These are phyloP conservation scores for Calephelis nemesis DNA, from an alignment of 1,140 invertebrate species.

Conservation along the genomic window DNA sequence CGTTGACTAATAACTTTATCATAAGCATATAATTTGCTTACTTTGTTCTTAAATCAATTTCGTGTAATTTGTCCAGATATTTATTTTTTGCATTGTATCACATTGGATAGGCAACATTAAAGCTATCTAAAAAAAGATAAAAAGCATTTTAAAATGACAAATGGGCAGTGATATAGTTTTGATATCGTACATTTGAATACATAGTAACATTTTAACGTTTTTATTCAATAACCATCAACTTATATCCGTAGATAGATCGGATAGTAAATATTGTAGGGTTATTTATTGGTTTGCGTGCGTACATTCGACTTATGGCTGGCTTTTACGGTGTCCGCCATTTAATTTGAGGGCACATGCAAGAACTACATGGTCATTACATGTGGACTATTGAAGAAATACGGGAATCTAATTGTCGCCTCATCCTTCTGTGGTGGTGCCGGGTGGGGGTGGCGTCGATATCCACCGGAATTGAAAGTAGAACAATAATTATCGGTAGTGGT, in stretches of 20 bases:
- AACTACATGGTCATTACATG: conserved; percentile 58
- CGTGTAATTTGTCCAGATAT: too few relatives aligned
- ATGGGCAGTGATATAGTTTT: neutral
- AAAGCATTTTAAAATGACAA: neutral
- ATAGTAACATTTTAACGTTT: conserved; percentile 32
- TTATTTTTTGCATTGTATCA: too few relatives aligned
- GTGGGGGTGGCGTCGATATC: conserved; percentile 56
- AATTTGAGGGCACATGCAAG: conserved; percentile 65
- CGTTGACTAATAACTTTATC: too few relatives aligned
- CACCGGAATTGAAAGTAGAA: conserved; percentile 66
- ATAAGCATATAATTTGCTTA: too few relatives aligned
- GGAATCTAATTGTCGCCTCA: conserved; percentile 72
- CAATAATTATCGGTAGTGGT: conserved; percentile 73
- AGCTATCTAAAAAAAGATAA: too few relatives aligned
- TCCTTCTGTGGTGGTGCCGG: conserved; percentile 47
- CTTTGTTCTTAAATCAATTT: too few relatives aligned
- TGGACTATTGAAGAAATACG: conserved; percentile 52
- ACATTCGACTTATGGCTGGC: conserved; percentile 47
- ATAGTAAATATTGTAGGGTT: conserved; percentile 42
- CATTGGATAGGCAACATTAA: too few relatives aligned
- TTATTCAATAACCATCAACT: conserved; percentile 40
- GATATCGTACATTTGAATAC: neutral
- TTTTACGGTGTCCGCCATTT: conserved; percentile 66
- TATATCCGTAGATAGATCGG: conserved; percentile 29
- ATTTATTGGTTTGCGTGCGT: conserved; percentile 60